Evolutionary conservation across 2,888 invertebrate genomes (phyloP).

Genomic region (Protophormia terraenovae): DNA sequence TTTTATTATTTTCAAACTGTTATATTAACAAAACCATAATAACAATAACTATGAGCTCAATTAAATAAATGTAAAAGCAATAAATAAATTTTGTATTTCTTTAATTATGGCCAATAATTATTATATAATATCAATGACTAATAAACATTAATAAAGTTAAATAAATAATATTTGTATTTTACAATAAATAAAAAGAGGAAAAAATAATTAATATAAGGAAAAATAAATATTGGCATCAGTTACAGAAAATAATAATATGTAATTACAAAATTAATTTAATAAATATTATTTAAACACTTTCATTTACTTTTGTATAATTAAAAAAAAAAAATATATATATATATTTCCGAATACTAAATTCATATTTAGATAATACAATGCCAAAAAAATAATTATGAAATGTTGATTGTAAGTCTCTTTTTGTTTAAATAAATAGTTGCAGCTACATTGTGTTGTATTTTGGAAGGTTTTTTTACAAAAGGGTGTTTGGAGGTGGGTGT

Average conservation of each 20-base stretch:
- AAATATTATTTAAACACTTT: neutral
- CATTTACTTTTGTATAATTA: neutral
- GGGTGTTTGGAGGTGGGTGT: neutral
- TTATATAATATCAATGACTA: neutral
- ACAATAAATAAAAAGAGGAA: too few species aligned
- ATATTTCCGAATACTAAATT: neutral
- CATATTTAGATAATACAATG: constrained; percentile 37
- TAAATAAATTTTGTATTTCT: neutral
- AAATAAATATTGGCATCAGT: constrained; percentile 4
- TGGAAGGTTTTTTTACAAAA: neutral
- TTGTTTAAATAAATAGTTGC: too few species aligned
- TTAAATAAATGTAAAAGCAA: neutral
- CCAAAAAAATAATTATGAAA: constrained; percentile 47
- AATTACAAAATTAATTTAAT: neutral
- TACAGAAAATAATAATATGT: neutral
- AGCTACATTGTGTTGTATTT: neutral
- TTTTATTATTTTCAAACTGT: neutral
- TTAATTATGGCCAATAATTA: constrained; percentile 17
- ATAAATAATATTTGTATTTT: neutral
- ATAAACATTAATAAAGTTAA: neutral
- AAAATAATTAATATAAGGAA: too few species aligned
- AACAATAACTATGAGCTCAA: neutral
- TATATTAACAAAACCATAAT: neutral
- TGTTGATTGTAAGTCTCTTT: neutral
- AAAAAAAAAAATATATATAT: neutral